Conservation (phyloP, 2,888 invertebrate genomes). For the Emesis furor region DNA sequence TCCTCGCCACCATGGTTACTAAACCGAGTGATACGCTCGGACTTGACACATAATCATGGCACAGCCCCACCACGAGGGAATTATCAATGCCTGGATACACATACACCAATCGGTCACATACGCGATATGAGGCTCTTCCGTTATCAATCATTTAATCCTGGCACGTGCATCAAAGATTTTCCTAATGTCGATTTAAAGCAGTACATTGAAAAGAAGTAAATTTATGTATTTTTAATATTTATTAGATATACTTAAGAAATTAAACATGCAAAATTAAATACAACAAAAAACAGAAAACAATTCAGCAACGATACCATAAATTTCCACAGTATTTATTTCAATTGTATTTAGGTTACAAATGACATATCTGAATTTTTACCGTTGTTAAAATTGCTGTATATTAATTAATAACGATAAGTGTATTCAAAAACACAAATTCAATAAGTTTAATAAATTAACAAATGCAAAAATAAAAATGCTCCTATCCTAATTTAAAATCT, state of each 20-base stretch:
- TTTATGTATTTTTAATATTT: slow-evolving; percentile 55
- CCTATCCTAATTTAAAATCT: background rate
- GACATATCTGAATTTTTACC: background rate
- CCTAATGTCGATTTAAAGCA: slow-evolving; percentile 70
- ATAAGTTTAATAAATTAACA: slow-evolving; percentile 22
- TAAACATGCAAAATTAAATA: slow-evolving; percentile 42
- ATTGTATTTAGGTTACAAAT: background rate
- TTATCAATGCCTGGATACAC: slow-evolving; percentile 88
- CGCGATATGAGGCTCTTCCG: slow-evolving; percentile 84
- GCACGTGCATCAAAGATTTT: slow-evolving; percentile 84
- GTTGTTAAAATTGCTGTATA: background rate
- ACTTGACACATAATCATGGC: slow-evolving; percentile 87
- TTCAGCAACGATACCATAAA: slow-evolving; percentile 31
- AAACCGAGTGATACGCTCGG: slow-evolving; percentile 88
- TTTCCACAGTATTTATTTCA: background rate
- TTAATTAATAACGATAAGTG: background rate
- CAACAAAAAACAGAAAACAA: slow-evolving; percentile 27
- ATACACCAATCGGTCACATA: slow-evolving; percentile 88
- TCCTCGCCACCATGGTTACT: slow-evolving; percentile 84
- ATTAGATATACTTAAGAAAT: slow-evolving; percentile 40
- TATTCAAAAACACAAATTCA: background rate
- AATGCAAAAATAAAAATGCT: background rate
- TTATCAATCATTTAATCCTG: slow-evolving; percentile 86
- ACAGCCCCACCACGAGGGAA: slow-evolving; percentile 87
- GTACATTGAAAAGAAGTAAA: slow-evolving; percentile 44